Conservation (phyloP, 2,797 vertebrate genomes). For the Periparus ater region DNA sequence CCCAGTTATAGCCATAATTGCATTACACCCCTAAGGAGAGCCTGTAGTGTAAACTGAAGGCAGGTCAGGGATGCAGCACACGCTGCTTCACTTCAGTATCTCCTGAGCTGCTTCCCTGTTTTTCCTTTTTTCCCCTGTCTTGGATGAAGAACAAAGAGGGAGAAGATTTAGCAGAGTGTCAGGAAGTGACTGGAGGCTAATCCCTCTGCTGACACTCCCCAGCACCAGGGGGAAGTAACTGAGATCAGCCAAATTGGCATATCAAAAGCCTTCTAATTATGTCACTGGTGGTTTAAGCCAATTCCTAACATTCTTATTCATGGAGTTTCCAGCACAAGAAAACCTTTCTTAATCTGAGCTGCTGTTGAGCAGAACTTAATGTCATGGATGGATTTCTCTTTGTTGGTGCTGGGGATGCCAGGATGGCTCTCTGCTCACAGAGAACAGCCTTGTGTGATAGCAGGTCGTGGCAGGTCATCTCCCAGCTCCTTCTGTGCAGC, state of each 20-base stretch:
- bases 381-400: slow-evolving; percentile 37
- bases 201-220: slow-evolving; percentile 70
- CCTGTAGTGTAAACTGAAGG: slow-evolving; percentile 62
- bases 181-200: slow-evolving; percentile 75
- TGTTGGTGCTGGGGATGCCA: not conserved
- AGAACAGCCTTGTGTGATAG: not conserved
- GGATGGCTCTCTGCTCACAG: not conserved
- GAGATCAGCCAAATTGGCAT: slow-evolving; percentile 72
- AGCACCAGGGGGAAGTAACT: slow-evolving; percentile 68
- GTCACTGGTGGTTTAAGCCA: slow-evolving; percentile 66
- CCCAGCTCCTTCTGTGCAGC: not conserved
- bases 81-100: slow-evolving; percentile 16
- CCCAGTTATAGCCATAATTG: slow-evolving; percentile 61
- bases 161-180: slow-evolving; percentile 68
- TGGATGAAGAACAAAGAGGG: slow-evolving; percentile 72
- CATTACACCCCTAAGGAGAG: slow-evolving; percentile 60
- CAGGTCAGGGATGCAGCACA: slow-evolving; percentile 39
- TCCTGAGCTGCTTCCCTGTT: slow-evolving; percentile 56
- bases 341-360: slow-evolving; percentile 49
- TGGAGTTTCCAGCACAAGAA: slow-evolving; percentile 61
- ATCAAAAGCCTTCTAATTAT: slow-evolving; percentile 76
- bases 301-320: slow-evolving; percentile 68
- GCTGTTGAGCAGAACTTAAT: slow-evolving; percentile 15
- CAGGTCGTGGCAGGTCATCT: accelerated
- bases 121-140: slow-evolving; percentile 56